Percentiles rank a stretch among this genome's conserved stretches.
Evolutionary conservation across 1,140 invertebrate genomes (phyloP).

Genomic region (Drosophila littoralis): DNA sequence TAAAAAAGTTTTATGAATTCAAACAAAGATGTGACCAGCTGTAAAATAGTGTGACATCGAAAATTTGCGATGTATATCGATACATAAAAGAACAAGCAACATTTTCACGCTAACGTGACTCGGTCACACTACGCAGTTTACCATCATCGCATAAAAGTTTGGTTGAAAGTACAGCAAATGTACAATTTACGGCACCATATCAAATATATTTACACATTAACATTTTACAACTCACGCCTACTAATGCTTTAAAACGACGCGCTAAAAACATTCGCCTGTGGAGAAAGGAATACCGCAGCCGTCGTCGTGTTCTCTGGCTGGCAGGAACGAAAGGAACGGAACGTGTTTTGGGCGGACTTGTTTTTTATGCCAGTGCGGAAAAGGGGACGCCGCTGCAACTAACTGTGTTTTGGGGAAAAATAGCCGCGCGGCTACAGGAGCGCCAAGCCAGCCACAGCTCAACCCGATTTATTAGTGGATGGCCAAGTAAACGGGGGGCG

Average conservation of each 20-base stretch:
- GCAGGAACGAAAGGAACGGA: slow-evolving; percentile 57
- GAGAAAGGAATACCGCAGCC: not conserved
- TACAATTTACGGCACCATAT: slow-evolving; percentile 33
- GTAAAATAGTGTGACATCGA: not conserved
- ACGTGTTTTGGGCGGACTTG: slow-evolving; percentile 73
- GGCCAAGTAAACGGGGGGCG: slow-evolving; percentile 64
- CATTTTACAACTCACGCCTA: slow-evolving; percentile 8
- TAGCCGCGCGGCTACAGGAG: slow-evolving; percentile 60
- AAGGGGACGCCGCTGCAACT: slow-evolving; percentile 55
- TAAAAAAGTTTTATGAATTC: not conserved
- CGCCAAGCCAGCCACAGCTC: slow-evolving; percentile 50
- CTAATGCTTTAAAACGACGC: slow-evolving; percentile 19
- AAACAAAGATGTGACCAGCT: not conserved
- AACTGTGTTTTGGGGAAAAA: slow-evolving; percentile 60
- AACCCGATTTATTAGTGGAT: slow-evolving; percentile 53
- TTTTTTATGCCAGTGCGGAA: slow-evolving; percentile 51
- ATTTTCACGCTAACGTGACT: not conserved
- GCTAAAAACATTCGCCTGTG: not conserved
- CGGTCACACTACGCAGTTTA: slow-evolving; percentile 23
- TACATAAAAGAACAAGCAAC: not conserved
- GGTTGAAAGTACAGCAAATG: slow-evolving; percentile 39
- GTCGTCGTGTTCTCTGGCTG: slow-evolving; percentile 19
- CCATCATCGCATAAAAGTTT: slow-evolving; percentile 44
- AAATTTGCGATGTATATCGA: slow-evolving; percentile 3
- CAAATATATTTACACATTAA: slow-evolving; percentile 26